Evolutionary conservation across 2,888 invertebrate genomes (phyloP), one percentile per base, ranked within the genome.

Genomic region (Lasioglossum lativentre): DNA sequence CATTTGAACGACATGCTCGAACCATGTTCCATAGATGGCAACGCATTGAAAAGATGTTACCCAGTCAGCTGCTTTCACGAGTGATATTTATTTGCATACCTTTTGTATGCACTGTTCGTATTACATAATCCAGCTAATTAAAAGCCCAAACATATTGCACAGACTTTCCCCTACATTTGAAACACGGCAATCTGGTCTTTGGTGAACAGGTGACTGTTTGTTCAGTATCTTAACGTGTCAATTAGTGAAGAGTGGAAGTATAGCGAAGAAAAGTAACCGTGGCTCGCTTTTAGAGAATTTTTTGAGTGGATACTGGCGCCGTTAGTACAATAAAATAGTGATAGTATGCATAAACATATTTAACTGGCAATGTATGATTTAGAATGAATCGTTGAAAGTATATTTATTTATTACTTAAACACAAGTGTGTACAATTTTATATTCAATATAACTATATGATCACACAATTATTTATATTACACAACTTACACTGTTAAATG

Each of bases 111-210:
- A 70, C 59, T 78, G 77, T 23, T n/a, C 75, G 63, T 71, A 82
- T 90, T 90, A 81, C 82, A 83, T 85, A 90, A 90, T 59, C 12
- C 76, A 42, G 87, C 78, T 90, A 90, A 90, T 90, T 90, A 90
- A 90, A 90, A 81, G 82, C 70, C 59, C 86, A 91, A 90, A 90
- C 89, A 79, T 73, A 85, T 71, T 83, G 86, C 70, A 63, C 72
- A 27, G 76, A 90, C 90, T 90, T 90, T 90, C 90, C 85, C 88
- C 77, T 88, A 83, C 85, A 89, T 89, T 86, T 73, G 63, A 63
- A 74, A 72, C 34, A 71, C 68, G 47, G 40, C 68, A 66, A 74
- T 89, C 78, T 19, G 56, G 56, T 75, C 72, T 78, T 68, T 72
- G 40, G 45, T 14, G 80, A 84, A 88, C 71, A 82, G 63, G 56